phyloP scores from a whole-genome alignment of 2,113 vertebrate species.

The Camelus bactrianus region DNA sequence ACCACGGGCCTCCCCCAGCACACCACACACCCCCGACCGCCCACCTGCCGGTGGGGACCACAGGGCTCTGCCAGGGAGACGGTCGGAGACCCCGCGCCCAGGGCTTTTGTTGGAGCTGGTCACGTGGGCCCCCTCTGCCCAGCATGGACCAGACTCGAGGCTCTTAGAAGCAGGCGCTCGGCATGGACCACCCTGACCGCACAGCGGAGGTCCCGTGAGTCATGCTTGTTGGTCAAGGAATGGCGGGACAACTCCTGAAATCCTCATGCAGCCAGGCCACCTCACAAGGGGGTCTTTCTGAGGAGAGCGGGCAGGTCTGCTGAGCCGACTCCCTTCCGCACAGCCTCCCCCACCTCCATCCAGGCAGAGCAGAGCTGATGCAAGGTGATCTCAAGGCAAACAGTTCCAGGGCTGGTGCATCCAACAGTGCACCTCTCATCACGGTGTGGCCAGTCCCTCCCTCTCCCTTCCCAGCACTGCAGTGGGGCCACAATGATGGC shows the following conservation, averaged over 20 bases:
- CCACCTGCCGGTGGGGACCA: too few relatives aligned
- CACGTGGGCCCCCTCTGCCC: neutral
- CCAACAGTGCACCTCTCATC: neutral
- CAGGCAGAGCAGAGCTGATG: neutral
- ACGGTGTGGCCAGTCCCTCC: neutral
- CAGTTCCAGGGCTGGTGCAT: neutral
- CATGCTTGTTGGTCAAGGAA: neutral
- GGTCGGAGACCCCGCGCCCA: neutral
- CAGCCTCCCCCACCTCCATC: accelerated
- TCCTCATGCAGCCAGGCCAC: neutral
- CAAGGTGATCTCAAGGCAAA: neutral
- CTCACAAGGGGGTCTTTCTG: neutral
- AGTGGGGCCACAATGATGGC: neutral
- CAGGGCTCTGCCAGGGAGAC: neutral
- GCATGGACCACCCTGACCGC: neutral
- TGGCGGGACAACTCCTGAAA: neutral
- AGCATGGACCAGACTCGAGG: neutral
- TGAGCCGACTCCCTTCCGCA: neutral
- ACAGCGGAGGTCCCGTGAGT: accelerated
- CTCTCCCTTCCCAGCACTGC: neutral
- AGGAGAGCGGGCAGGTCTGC: neutral
- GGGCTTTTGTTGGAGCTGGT: neutral
- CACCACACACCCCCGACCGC: too few relatives aligned
- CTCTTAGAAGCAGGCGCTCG: neutral
- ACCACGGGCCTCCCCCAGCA: neutral